A percentile compares a stretch with the other conserved stretches of the same genome.
phyloP scores from a whole-genome alignment of 2,113 vertebrate genomes.

The Rhombomys opimus region DNA sequence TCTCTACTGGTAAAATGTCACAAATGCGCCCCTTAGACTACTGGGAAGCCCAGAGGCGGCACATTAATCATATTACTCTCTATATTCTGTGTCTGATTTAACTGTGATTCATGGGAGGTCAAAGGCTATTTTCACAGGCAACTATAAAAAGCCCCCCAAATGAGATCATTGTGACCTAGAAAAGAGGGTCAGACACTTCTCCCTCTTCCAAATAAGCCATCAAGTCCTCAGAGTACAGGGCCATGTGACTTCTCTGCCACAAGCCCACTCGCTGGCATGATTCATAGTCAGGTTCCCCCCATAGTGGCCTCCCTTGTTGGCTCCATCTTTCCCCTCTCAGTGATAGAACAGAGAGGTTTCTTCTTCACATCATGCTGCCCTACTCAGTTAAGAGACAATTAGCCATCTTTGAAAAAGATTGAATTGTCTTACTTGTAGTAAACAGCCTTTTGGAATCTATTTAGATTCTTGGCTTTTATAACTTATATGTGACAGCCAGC shows the following conservation, averaged over 20 bases:
- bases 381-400: not conserved
- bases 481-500: not conserved
- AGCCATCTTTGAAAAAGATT: not conserved
- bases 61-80: not conserved
- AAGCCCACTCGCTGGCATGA: not conserved
- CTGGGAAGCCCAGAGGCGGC: not conserved
- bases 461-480: slow-evolving; percentile 41
- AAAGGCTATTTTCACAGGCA: slow-evolving; percentile 54
- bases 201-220: slow-evolving; percentile 8
- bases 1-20: not conserved
- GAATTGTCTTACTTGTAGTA: not conserved
- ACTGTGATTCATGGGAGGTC: slow-evolving; percentile 45
- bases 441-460: not conserved
- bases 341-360: not conserved
- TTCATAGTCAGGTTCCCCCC: not conserved
- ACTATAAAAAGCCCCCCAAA: not conserved
- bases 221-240: not conserved
- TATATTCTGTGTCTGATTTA: not conserved
- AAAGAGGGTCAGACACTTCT: not conserved
- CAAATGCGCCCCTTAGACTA: not conserved
- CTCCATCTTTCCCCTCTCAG: not conserved
- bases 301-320: not conserved
- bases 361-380: not conserved
- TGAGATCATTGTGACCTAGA: slow-evolving; percentile 59
- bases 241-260: slow-evolving; percentile 6